phyloP scores from a whole-genome alignment of 2,797 vertebrate genomes.

The Sebastes vulpes region DNA sequence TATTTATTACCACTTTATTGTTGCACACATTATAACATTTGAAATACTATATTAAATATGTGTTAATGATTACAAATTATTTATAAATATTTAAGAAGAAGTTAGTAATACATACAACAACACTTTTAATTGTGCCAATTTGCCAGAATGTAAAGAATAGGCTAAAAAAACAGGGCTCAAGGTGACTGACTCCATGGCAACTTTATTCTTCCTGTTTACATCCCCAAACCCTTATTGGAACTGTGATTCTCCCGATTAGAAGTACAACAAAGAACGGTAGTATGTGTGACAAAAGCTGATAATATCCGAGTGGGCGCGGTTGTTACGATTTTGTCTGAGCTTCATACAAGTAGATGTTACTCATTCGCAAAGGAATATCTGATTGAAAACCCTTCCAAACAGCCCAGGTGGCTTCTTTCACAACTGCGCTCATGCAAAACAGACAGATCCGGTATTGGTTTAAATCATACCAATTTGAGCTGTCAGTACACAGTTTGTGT shows the following conservation, averaged over 20 bases:
- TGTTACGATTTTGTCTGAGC: neutral
- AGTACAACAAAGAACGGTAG: neutral
- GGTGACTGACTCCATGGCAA: neutral
- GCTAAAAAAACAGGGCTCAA: neutral
- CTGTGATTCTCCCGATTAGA: neutral
- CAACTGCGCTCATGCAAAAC: slow-evolving; percentile 5
- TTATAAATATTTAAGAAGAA: too few species aligned
- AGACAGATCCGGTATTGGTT: neutral
- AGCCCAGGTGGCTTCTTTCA: slow-evolving; percentile 33
- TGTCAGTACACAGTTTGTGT: slow-evolving; percentile 9
- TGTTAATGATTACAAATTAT: too few species aligned
- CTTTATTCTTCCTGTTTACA: neutral
- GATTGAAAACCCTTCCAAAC: slow-evolving; percentile 6
- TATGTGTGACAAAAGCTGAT: neutral
- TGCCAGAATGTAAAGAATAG: neutral
- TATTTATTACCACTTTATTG: too few species aligned
- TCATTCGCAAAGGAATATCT: neutral
- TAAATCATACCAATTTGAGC: slow-evolving; percentile 17
- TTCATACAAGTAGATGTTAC: neutral
- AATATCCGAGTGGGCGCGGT: neutral
- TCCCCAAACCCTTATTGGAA: neutral
- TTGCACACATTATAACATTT: too few species aligned
- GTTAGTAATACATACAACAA: too few species aligned
- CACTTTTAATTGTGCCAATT: neutral
- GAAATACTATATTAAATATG: too few species aligned